A percentile compares a stretch with the other conserved stretches of the same genome.
These are phyloP conservation scores for Osmoderma eremita DNA, from an alignment of 2,888 invertebrate genomes.

Conservation along the genomic window DNA sequence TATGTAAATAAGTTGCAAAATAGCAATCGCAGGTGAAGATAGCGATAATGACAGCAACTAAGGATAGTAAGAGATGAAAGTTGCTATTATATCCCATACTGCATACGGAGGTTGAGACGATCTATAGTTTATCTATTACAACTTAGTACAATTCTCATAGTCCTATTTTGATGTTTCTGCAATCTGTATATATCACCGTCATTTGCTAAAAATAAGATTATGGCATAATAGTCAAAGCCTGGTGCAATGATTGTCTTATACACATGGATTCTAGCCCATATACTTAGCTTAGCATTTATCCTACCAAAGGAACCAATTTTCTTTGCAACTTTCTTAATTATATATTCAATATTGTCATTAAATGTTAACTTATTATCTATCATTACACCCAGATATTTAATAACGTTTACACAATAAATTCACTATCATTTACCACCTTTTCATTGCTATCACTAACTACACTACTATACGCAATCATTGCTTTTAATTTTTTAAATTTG, in stretches of 20 bases:
- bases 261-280: neutral
- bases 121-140: neutral
- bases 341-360: neutral
- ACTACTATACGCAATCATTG: neutral
- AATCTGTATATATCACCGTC: neutral
- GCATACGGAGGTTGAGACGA: too few species aligned
- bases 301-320: neutral
- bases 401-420: neutral
- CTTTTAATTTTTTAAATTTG: neutral
- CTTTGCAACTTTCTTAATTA: neutral
- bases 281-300: neutral
- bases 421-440: neutral
- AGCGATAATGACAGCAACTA: too few species aligned
- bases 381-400: neutral
- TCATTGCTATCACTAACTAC: neutral
- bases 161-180: neutral
- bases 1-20: too few species aligned
- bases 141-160: neutral
- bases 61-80: too few species aligned
- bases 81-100: too few species aligned
- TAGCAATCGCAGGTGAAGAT: too few species aligned
- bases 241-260: neutral
- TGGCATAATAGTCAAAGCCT: neutral
- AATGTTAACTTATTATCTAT: neutral
- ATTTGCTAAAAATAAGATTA: neutral